These are phyloP conservation scores for Lottia scabra DNA, from an alignment of 2,888 invertebrate genomes.

Conservation along the genomic window DNA sequence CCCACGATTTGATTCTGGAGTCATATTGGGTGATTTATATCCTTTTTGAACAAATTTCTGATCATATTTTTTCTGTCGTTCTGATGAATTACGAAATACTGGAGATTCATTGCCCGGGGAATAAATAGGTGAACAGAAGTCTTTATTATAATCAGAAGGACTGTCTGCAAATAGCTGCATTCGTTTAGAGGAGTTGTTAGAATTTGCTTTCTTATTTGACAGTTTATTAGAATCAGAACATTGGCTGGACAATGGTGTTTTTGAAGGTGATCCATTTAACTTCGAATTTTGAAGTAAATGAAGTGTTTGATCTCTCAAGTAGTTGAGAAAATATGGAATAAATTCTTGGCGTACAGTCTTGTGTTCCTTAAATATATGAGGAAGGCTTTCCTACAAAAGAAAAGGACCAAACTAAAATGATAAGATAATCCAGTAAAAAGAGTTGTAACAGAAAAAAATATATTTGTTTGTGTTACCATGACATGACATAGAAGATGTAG, in stretches of 20 bases:
- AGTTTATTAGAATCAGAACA: slow-evolving; percentile 31
- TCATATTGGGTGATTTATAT: slow-evolving; percentile 19
- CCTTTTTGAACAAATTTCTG: background rate
- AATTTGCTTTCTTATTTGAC: slow-evolving; percentile 23
- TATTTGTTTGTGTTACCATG: too few relatives aligned
- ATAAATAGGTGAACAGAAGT: slow-evolving; percentile 37
- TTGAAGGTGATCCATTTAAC: slow-evolving; percentile 55
- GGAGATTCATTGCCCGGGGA: slow-evolving; percentile 45
- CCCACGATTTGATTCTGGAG: slow-evolving; percentile 35
- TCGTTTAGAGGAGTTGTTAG: slow-evolving; percentile 34
- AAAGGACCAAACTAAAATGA: too few relatives aligned
- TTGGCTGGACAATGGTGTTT: slow-evolving; percentile 46
- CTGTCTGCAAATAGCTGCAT: slow-evolving; percentile 52
- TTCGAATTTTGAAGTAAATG: slow-evolving; percentile 53
- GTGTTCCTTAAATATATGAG: slow-evolving; percentile 31
- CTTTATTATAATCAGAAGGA: slow-evolving; percentile 39
- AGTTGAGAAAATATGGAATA: slow-evolving; percentile 59
- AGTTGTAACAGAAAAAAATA: too few relatives aligned
- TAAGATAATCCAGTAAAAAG: too few relatives aligned
- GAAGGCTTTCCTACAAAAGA: slow-evolving; percentile 31
- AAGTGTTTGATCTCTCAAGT: slow-evolving; percentile 56
- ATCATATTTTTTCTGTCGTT: background rate
- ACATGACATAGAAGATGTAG: too few relatives aligned
- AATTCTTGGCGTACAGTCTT: slow-evolving; percentile 50
- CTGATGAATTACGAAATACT: background rate